Evolutionary conservation across 1,140 invertebrate genomes (phyloP).

Genomic region (Thaumatotibia leucotreta): DNA sequence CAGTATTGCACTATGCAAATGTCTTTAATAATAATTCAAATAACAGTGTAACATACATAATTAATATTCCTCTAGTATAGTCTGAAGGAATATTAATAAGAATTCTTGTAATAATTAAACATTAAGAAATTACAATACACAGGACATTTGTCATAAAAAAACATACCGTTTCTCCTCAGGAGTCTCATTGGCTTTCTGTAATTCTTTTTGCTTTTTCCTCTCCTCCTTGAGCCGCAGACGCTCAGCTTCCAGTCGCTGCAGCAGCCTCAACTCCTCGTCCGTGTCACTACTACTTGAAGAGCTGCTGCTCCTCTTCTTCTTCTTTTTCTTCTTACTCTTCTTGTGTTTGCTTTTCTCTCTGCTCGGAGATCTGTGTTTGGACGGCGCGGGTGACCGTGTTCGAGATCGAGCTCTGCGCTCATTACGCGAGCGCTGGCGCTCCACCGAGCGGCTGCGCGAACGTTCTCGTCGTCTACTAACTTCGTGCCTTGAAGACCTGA

Average conservation of each 20-base stretch:
- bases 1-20: no score
- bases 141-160: not conserved
- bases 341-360: slow-evolving; percentile 50
- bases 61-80: no score
- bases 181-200: slow-evolving; percentile 93
- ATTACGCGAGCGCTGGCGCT: slow-evolving; percentile 20
- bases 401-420: slow-evolving; percentile 18
- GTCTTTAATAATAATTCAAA: no score
- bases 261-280: slow-evolving; percentile 79
- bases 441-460: slow-evolving; percentile 26
- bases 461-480: slow-evolving; percentile 21
- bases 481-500: slow-evolving; percentile 36
- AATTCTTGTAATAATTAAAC: no score
- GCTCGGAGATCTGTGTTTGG: slow-evolving; percentile 40
- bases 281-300: slow-evolving; percentile 45
- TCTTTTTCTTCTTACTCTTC: slow-evolving; percentile 61
- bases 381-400: slow-evolving; percentile 29
- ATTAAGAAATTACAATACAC: not conserved
- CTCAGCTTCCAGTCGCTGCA: slow-evolving; percentile 85
- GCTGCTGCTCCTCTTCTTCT: slow-evolving; percentile 40
- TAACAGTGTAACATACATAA: no score
- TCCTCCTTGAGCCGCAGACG: slow-evolving; percentile 81
- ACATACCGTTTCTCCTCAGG: slow-evolving; percentile 91
- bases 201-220: slow-evolving; percentile 85
- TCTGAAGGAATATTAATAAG: no score